Conservation (phyloP, 2,888 invertebrate genomes). For the Pteria penguin region DNA sequence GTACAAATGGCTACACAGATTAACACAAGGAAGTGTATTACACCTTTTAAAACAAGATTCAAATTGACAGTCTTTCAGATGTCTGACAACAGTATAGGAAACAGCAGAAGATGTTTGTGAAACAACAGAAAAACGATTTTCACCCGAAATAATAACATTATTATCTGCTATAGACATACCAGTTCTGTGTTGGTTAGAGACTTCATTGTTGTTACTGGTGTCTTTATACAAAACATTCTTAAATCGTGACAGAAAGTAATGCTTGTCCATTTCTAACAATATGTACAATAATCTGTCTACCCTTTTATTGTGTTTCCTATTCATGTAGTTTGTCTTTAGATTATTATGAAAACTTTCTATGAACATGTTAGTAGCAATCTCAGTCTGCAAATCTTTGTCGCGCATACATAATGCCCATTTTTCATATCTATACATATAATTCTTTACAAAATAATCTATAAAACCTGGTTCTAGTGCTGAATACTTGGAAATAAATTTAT, state of each 20-base stretch:
- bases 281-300: conserved; percentile 3
- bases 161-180: background rate
- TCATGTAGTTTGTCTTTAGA: conserved; percentile 18
- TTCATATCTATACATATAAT: conserved; percentile 7
- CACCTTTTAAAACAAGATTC: conserved; percentile 17
- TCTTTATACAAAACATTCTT: background rate
- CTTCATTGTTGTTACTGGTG: background rate
- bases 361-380: conserved; percentile 22
- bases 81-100: background rate
- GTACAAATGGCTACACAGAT: conserved; percentile 16
- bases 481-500: background rate
- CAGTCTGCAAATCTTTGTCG: background rate
- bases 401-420: conserved; percentile 22
- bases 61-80: background rate
- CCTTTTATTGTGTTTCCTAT: conserved; percentile 10
- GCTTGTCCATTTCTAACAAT: conserved; percentile 13
- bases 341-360: conserved; percentile 31
- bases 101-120: background rate
- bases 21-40: conserved; percentile 15
- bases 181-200: background rate
- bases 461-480: background rate
- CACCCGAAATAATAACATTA: background rate
- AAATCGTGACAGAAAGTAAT: background rate
- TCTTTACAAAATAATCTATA: background rate
- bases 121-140: background rate